Evolutionary conservation across 2,888 invertebrate species (phyloP).

Genomic region (Branchipolynoe longqiensis): DNA sequence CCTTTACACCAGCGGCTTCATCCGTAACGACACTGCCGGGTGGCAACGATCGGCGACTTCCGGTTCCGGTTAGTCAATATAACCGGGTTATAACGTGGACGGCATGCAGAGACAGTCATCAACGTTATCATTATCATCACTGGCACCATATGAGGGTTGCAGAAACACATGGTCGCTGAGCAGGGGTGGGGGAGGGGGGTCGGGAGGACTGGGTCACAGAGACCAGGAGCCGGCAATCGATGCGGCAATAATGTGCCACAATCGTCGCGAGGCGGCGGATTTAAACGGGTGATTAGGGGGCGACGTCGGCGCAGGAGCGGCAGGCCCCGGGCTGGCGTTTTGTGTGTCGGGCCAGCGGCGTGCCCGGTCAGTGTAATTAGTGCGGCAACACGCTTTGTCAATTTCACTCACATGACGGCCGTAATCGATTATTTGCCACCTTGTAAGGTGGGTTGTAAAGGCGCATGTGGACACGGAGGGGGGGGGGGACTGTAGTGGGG

Average conservation of each 20-base stretch:
- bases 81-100: too few species aligned
- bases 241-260: slow-evolving; percentile 38
- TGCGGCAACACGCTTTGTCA: slow-evolving; percentile 41
- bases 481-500: not conserved
- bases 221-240: slow-evolving; percentile 25
- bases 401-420: slow-evolving; percentile 24
- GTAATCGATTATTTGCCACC: slow-evolving; percentile 1
- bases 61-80: too few species aligned
- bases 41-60: too few species aligned
- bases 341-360: slow-evolving; percentile 27
- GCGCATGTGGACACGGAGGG: not conserved
- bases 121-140: too few species aligned
- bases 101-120: too few species aligned
- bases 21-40: too few species aligned
- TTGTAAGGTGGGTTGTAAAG: not conserved
- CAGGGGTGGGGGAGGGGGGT: too few species aligned
- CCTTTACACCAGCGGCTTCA: too few species aligned
- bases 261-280: not conserved
- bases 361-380: slow-evolving; percentile 32
- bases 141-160: too few species aligned
- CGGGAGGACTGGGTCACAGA: too few species aligned
- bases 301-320: slow-evolving; percentile 3
- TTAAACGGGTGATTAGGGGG: slow-evolving; percentile 49
- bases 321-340: not conserved
- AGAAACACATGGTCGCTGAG: too few species aligned